phyloP scores from a whole-genome alignment of 2,888 invertebrate genomes.

The Stenodera caucasica region DNA sequence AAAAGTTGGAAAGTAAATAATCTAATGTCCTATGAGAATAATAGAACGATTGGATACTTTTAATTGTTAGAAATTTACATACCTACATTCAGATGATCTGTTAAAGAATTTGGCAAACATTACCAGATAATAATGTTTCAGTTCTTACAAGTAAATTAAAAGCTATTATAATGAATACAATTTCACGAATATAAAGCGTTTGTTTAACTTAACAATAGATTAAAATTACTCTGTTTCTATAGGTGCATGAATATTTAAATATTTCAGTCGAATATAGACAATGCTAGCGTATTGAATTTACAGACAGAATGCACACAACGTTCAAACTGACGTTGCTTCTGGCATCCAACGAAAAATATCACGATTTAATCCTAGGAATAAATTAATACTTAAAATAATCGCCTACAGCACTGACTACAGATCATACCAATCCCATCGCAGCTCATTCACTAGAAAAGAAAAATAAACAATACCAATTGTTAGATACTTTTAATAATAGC shows the following conservation, averaged over 20 bases:
- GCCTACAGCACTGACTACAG: not conserved
- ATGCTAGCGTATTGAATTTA: constrained; percentile 53
- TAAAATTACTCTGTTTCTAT: constrained; percentile 57
- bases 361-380: constrained; percentile 34
- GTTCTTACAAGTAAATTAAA: constrained; percentile 57
- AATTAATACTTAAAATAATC: constrained; percentile 23
- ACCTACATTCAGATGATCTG: constrained; percentile 21
- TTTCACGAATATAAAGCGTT: constrained; percentile 55
- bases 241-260: constrained; percentile 56
- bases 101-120: constrained; percentile 31
- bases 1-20: constrained; percentile 44
- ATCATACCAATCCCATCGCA: constrained; percentile 9
- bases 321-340: constrained; percentile 28
- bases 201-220: constrained; percentile 57
- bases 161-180: constrained; percentile 56
- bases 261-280: constrained; percentile 52
- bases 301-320: constrained; percentile 43
- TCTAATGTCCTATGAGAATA: constrained; percentile 21
- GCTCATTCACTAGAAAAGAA: too few relatives aligned
- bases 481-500: too few relatives aligned
- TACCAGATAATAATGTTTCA: constrained; percentile 35
- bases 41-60: constrained; percentile 18
- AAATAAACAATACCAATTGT: too few relatives aligned
- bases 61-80: constrained; percentile 22
- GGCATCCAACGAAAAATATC: constrained; percentile 38